These are phyloP conservation scores for Caranx ignobilis DNA, from an alignment of 2,113 vertebrate genomes.

Conservation along the genomic window DNA sequence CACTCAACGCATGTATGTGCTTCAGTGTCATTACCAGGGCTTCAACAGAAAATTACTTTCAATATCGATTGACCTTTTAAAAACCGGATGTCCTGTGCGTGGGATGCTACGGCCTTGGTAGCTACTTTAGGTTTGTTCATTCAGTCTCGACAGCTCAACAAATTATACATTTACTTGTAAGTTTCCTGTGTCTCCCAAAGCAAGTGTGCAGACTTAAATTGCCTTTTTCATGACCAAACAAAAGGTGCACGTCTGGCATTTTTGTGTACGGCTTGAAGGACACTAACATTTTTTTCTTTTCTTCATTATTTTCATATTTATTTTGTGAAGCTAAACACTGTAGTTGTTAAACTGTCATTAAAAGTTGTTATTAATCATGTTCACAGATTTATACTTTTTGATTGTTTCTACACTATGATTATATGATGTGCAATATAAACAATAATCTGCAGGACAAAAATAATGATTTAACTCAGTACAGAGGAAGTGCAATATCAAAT, in stretches of 20 bases:
- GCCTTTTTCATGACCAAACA: no score
- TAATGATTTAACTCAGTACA: not conserved
- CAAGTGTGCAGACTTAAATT: not conserved
- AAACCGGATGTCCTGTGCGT: not conserved
- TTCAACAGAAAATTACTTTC: not conserved
- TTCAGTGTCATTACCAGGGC: not conserved
- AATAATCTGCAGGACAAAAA: not conserved
- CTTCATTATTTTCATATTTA: no score
- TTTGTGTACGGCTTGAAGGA: no score
- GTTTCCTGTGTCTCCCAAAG: not conserved
- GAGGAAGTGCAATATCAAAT: no score
- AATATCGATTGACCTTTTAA: not conserved
- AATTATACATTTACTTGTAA: not conserved
- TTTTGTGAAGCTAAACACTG: no score
- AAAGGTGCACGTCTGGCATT: not conserved
- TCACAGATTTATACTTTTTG: not conserved
- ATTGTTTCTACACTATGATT: not conserved
- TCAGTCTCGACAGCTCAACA: not conserved
- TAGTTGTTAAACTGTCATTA: no score
- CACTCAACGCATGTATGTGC: not conserved
- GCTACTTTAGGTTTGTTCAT: not conserved
- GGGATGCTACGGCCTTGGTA: not conserved
- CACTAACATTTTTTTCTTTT: no score
- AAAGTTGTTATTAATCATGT: no score
- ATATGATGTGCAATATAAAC: not conserved